Evolutionary conservation across 2,888 invertebrate genomes (phyloP).

Genomic region (Salticus scenicus): DNA sequence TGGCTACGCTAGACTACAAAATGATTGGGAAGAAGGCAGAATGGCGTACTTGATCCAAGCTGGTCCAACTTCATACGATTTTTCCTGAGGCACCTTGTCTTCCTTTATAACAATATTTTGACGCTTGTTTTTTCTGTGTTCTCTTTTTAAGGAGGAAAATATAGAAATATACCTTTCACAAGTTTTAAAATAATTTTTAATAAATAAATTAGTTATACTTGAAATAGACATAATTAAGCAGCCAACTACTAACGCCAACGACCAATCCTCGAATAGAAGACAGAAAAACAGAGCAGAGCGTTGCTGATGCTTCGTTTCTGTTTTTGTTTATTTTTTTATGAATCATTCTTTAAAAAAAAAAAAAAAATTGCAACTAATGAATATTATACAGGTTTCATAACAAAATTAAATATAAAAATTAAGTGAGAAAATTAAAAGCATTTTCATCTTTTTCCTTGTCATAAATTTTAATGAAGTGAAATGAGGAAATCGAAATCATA

Average conservation of each 20-base stretch:
- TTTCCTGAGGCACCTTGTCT: conserved; percentile 57
- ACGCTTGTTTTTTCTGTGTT: conserved; percentile 52
- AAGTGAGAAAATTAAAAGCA: no score
- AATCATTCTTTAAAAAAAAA: no score
- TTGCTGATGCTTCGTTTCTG: no score
- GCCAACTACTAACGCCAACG: not conserved
- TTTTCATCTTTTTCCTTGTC: no score
- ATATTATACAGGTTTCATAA: no score
- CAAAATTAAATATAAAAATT: no score
- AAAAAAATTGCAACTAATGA: no score
- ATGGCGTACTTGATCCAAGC: conserved; percentile 65
- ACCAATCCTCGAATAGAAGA: not conserved
- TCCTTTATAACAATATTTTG: conserved; percentile 55
- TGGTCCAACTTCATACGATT: conserved; percentile 54
- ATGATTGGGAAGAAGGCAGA: conserved; percentile 28
- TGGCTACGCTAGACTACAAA: conserved; percentile 63
- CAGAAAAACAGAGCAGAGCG: no score
- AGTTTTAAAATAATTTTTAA: conserved; percentile 17
- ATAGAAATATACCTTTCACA: conserved; percentile 22
- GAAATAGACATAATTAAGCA: not conserved
- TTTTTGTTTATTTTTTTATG: no score
- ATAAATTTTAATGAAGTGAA: no score
- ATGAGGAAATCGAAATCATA: no score
- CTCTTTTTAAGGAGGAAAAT: conserved; percentile 25
- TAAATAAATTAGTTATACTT: not conserved